Evolutionary conservation across 2,113 vertebrate genomes (phyloP).

Genomic region (Solenodon paradoxus): DNA sequence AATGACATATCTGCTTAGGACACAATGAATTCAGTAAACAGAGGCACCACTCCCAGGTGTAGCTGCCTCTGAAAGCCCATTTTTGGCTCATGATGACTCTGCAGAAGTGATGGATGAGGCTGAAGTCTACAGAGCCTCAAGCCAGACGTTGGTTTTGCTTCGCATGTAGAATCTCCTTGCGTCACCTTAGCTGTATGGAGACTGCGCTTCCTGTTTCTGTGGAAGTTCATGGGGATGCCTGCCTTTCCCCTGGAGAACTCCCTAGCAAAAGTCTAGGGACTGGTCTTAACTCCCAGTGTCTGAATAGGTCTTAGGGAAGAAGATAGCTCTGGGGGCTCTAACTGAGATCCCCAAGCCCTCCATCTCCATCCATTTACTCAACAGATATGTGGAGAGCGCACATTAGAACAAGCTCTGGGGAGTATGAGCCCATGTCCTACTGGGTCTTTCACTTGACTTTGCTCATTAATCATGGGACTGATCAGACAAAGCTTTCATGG

Average conservation of each 20-base stretch:
- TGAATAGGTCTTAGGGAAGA: background rate
- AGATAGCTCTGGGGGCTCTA: background rate
- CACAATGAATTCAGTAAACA: background rate
- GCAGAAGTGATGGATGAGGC: background rate
- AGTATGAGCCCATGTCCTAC: background rate
- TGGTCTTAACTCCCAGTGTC: background rate
- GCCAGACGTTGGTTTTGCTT: background rate
- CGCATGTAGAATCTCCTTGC: accelerated
- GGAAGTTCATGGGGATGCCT: background rate
- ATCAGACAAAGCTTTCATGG: background rate
- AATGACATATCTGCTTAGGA: background rate
- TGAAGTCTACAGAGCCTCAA: background rate
- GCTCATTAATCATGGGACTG: background rate
- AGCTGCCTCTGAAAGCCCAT: background rate
- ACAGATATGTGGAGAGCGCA: background rate
- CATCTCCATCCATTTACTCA: background rate
- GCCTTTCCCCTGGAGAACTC: too few relatives aligned
- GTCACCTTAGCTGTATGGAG: background rate
- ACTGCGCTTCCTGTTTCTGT: background rate
- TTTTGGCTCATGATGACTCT: background rate
- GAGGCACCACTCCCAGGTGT: background rate
- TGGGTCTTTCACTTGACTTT: background rate
- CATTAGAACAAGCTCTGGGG: background rate
- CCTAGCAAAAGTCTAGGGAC: background rate
- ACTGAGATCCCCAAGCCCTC: too few relatives aligned